These are phyloP conservation scores for Myoxocephalus aenaeus DNA, from an alignment of 2,797 vertebrate genomes.

Conservation along the genomic window DNA sequence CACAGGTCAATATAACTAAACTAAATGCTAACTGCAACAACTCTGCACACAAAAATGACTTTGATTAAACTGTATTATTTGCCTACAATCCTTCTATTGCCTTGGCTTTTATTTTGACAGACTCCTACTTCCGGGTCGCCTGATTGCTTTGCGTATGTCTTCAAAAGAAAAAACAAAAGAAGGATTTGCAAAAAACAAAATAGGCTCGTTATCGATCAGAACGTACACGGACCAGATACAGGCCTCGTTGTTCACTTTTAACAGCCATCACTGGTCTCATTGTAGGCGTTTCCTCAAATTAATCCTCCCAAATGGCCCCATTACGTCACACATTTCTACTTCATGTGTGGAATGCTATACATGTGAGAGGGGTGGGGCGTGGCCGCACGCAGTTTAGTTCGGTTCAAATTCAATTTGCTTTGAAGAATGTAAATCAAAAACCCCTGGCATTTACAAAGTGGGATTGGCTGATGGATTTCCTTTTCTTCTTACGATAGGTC, in stretches of 20 bases:
- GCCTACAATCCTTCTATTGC: too few relatives aligned
- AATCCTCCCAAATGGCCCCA: conserved; percentile 9
- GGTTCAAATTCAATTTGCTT: conserved; percentile 14
- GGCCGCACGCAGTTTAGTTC: background rate
- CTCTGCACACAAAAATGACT: too few relatives aligned
- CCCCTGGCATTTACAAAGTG: background rate
- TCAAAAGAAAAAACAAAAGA: too few relatives aligned
- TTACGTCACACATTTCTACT: conserved; percentile 55
- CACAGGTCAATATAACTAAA: too few relatives aligned
- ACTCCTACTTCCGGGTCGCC: too few relatives aligned
- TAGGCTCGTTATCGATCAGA: too few relatives aligned
- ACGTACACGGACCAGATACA: background rate
- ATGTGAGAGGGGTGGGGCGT: conserved; percentile 9
- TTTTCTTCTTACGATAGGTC: conserved; percentile 22
- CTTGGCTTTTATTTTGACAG: too few relatives aligned
- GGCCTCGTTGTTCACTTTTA: background rate
- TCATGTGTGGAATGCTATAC: conserved; percentile 40
- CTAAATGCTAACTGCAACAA: too few relatives aligned
- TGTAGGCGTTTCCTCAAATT: background rate
- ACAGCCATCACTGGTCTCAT: background rate
- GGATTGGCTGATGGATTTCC: conserved; percentile 28
- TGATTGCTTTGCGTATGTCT: too few relatives aligned
- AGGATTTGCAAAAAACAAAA: too few relatives aligned
- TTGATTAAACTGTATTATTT: too few relatives aligned
- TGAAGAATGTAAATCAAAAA: conserved; percentile 3